A percentile compares a stretch with the other conserved stretches of the same genome.
Evolutionary conservation across 2,113 vertebrate genomes (phyloP).

Genomic region (Seriola aureovittata): DNA sequence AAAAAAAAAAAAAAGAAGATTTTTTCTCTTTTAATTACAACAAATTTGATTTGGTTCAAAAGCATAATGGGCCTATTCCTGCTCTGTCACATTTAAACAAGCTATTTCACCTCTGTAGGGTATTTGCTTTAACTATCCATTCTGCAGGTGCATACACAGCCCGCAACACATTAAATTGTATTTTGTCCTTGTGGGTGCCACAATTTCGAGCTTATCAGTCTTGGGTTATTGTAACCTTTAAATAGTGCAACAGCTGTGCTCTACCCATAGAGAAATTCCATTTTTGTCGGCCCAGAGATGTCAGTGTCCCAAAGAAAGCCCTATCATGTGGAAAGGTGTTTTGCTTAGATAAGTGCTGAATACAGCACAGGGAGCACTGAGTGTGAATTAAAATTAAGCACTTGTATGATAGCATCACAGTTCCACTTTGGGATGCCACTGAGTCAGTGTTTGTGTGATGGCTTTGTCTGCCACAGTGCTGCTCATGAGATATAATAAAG

Average conservation of each 20-base stretch:
- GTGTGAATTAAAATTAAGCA: conserved; percentile 67
- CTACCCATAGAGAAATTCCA: conserved; percentile 70
- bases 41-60: conserved; percentile 18
- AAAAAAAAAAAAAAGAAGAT: background rate
- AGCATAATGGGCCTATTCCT: background rate
- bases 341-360: conserved; percentile 82
- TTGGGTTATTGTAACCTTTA: conserved; percentile 82
- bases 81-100: conserved; percentile 7
- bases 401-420: conserved; percentile 63
- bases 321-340: conserved; percentile 81
- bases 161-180: conserved; percentile 43
- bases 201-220: conserved; percentile 74
- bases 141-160: conserved; percentile 47
- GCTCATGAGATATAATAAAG: conserved; percentile 50
- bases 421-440: conserved; percentile 57
- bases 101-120: conserved; percentile 4
- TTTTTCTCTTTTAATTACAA: conserved; percentile 31
- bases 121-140: conserved; percentile 27
- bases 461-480: conserved; percentile 63
- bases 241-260: conserved; percentile 63
- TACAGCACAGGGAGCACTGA: conserved; percentile 51
- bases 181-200: conserved; percentile 57
- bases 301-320: conserved; percentile 73
- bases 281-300: conserved; percentile 76
- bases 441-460: conserved; percentile 67